A percentile compares a stretch with the other conserved stretches of the same genome.
Conservation (phyloP, 1,140 invertebrate genomes). For the Drosophila sp. region DNA sequence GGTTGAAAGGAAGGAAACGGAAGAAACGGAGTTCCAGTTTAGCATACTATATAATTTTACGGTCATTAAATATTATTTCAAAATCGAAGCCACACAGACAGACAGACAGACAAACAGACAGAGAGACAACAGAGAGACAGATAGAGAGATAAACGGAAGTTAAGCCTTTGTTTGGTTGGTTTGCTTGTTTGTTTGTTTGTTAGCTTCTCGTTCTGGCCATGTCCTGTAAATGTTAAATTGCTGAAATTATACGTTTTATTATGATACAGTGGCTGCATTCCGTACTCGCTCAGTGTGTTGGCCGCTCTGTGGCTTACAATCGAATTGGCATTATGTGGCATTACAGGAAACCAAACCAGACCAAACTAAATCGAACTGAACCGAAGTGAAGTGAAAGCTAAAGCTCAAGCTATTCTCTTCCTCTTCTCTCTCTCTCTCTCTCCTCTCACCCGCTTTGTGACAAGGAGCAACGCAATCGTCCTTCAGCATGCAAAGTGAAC, state of each 20-base stretch:
- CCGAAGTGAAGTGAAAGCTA: constrained; percentile 18
- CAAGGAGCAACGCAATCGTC: constrained; percentile 39
- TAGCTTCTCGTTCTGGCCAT: constrained; percentile 35
- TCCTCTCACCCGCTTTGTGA: background rate
- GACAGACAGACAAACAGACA: background rate
- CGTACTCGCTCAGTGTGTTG: constrained; percentile 18
- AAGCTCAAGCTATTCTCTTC: constrained; percentile 17
- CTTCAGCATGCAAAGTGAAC: constrained; percentile 62
- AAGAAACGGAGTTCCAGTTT: constrained; percentile 54
- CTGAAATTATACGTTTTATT: constrained; percentile 78
- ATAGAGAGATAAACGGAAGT: constrained; percentile 7
- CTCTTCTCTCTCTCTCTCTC: background rate
- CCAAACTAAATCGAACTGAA: constrained; percentile 32
- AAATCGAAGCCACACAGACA: constrained; percentile 62
- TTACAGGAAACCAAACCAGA: constrained; percentile 61
- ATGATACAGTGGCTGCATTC: constrained; percentile 64
- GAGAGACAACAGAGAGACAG: background rate
- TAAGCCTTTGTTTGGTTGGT: constrained; percentile 63
- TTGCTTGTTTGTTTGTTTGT: constrained; percentile 41
- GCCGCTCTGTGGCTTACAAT: constrained; percentile 52
- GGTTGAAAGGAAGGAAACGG: background rate
- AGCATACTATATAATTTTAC: constrained; percentile 76
- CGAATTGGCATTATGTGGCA: constrained; percentile 80
- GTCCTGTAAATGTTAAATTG: constrained; percentile 64
- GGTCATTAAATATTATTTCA: constrained; percentile 81